Evolutionary conservation across 2,113 vertebrate genomes (phyloP).

Genomic region (Manacus vitellinus): DNA sequence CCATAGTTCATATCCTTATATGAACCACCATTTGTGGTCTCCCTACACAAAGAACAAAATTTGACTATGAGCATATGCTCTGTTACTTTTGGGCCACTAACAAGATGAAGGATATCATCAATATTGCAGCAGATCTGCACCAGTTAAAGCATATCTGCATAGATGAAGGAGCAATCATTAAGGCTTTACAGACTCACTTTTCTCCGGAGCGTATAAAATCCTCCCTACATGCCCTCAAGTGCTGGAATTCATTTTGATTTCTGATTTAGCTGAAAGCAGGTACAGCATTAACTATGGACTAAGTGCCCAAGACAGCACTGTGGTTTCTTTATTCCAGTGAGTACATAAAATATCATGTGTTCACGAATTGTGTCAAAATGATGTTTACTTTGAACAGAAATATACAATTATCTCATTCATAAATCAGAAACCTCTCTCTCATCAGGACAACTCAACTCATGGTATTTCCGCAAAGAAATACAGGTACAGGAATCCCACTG

Average conservation of each 20-base stretch:
- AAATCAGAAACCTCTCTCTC: background rate
- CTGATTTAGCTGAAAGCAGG: background rate
- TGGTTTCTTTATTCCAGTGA: background rate
- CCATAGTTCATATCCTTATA: background rate
- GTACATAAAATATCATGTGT: background rate
- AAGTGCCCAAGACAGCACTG: background rate
- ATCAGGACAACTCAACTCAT: background rate
- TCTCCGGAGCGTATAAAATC: background rate
- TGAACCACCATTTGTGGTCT: background rate
- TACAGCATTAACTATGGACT: background rate
- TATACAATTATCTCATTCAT: constrained; percentile 5
- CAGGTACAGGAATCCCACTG: background rate
- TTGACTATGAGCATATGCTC: background rate
- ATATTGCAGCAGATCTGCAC: background rate
- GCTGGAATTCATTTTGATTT: background rate
- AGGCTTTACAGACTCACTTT: background rate
- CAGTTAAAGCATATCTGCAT: background rate
- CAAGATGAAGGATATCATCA: background rate
- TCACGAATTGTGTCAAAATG: background rate
- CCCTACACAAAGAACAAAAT: background rate
- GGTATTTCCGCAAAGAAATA: background rate
- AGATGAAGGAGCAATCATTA: background rate
- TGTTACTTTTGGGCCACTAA: background rate
- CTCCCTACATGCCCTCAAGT: background rate
- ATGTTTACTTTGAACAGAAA: constrained; percentile 26